phyloP scores from a whole-genome alignment of 2,888 invertebrate genomes.

The Junonia oenone region DNA sequence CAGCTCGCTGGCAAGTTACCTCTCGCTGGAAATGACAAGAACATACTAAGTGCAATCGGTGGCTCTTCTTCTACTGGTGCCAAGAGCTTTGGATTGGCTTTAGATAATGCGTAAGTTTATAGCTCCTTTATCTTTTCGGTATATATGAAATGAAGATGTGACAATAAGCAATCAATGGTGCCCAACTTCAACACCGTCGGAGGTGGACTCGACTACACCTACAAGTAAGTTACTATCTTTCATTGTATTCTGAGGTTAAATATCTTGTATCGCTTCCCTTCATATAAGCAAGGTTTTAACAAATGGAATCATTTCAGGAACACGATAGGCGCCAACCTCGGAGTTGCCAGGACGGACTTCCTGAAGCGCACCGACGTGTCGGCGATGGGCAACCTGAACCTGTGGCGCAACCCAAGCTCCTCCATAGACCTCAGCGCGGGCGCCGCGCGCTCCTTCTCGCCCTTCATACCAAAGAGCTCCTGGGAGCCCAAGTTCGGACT shows the following conservation, averaged over 20 bases:
- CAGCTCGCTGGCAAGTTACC: no score
- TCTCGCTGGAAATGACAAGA: no score
- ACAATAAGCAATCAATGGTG: no score
- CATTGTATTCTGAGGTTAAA: no score
- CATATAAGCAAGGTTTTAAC: no score
- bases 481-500: constrained; percentile 37
- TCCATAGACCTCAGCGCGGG: constrained; percentile 42
- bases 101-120: no score
- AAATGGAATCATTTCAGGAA: no score
- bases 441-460: constrained; percentile 33
- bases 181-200: neutral
- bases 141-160: neutral
- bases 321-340: no score
- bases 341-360: neutral
- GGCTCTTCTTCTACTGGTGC: no score
- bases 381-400: constrained; percentile 38
- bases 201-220: neutral
- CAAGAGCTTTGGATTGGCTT: no score
- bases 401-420: constrained; percentile 34
- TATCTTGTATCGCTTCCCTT: no score
- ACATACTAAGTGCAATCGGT: no score
- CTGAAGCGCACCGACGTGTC: constrained; percentile 34
- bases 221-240: neutral
- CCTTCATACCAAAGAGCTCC: constrained; percentile 34
- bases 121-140: neutral